Percentiles rank a stretch among this genome's conserved stretches.
Evolutionary conservation across 1,140 invertebrate genomes (phyloP).

Genomic region (Lepidurus apus): DNA sequence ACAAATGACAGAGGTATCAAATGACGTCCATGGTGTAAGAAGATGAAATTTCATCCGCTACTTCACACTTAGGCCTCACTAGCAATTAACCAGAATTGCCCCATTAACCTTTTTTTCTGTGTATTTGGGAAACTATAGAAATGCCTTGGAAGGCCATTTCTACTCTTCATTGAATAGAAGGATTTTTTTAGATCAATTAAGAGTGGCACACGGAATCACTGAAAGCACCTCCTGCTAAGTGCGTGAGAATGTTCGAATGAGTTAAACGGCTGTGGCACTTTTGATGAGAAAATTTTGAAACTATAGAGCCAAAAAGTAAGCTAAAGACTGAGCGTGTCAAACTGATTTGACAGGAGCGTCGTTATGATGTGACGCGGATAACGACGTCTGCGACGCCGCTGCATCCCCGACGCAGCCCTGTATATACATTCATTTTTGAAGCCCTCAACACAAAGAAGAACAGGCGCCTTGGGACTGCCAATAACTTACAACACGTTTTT

Average conservation of each 20-base stretch:
- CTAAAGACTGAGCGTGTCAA: not conserved
- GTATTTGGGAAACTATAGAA: not conserved
- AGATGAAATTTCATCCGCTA: slow-evolving; percentile 19
- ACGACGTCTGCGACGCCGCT: slow-evolving; percentile 20
- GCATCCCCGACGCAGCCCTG: slow-evolving; percentile 16
- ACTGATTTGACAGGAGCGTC: slow-evolving; percentile 11
- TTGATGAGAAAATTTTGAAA: not conserved
- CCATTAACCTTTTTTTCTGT: not conserved
- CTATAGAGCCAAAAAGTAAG: not conserved
- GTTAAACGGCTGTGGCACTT: not conserved
- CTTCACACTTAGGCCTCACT: slow-evolving; percentile 21
- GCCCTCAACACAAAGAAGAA: slow-evolving; percentile 1
- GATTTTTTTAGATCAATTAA: not conserved
- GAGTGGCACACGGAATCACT: not conserved
- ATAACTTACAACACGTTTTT: not conserved
- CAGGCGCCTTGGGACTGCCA: not conserved
- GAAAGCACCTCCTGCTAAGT: not conserved
- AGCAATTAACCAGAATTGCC: slow-evolving; percentile 21
- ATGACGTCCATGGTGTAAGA: slow-evolving; percentile 14
- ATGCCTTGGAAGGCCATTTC: not conserved
- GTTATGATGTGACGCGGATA: slow-evolving; percentile 14
- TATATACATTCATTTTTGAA: not conserved
- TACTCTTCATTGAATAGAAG: not conserved
- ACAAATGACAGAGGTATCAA: slow-evolving; percentile 22
- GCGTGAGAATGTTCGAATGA: not conserved